phyloP scores from a whole-genome alignment of 2,113 vertebrate genomes.

The Rattus rattus region DNA sequence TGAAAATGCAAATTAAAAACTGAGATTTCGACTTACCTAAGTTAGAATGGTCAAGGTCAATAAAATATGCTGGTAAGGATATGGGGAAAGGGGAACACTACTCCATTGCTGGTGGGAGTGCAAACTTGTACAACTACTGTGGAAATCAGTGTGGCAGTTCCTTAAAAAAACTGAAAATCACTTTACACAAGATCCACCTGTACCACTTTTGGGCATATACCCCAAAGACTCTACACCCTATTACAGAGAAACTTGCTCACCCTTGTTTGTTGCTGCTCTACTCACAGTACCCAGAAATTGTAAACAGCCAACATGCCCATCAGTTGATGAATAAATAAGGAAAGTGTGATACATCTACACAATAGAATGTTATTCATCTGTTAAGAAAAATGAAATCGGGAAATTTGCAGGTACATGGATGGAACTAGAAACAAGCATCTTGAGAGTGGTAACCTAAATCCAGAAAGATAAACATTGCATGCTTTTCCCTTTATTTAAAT shows the following conservation, averaged over 20 bases:
- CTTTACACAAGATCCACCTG: neutral
- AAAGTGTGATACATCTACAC: neutral
- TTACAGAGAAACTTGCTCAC: neutral
- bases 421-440: neutral
- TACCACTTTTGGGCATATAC: neutral
- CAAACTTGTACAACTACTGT: neutral
- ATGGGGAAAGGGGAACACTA: neutral
- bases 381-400: neutral
- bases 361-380: neutral
- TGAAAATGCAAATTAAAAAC: neutral
- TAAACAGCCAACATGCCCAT: neutral
- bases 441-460: neutral
- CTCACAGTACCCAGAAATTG: neutral
- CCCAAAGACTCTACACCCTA: neutral
- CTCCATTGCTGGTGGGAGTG: neutral
- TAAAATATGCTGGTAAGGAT: neutral
- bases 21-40: neutral
- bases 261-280: neutral
- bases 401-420: neutral
- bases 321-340: neutral
- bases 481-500: neutral
- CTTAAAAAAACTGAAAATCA: neutral
- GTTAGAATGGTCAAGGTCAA: neutral
- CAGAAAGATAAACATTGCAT: neutral
- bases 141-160: neutral